Percentiles rank a stretch among this genome's conserved stretches.
phyloP scores from a whole-genome alignment of 2,797 vertebrate genomes.

The Coccyzus lansbergi region DNA sequence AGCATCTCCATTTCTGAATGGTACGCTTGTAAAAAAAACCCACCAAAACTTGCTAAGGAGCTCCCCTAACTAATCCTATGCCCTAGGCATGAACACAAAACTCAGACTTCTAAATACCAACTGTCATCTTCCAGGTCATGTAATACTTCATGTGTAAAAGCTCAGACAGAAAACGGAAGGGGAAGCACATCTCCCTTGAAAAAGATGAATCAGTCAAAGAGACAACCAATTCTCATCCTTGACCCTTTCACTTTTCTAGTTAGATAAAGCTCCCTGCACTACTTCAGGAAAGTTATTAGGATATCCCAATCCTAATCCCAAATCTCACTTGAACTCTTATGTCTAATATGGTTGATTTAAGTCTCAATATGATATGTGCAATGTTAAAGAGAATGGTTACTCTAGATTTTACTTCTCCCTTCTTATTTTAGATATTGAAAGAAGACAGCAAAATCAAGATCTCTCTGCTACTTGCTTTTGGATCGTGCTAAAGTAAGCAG shows the following conservation, averaged over 20 bases:
- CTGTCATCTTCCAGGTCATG: background rate
- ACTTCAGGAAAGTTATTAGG: background rate
- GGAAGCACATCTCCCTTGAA: background rate
- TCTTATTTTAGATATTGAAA: background rate
- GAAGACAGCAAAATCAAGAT: background rate
- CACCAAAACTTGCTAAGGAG: background rate
- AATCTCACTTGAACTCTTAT: accelerated
- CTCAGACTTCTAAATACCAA: background rate
- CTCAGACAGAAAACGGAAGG: background rate
- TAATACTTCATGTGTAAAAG: background rate
- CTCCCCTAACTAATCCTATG: background rate
- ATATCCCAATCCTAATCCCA: background rate
- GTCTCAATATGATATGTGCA: background rate
- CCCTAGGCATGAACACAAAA: background rate
- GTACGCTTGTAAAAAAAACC: background rate
- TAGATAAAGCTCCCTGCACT: background rate
- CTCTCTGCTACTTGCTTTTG: background rate
- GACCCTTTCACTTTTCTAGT: background rate
- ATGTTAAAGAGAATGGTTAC: background rate
- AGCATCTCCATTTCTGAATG: background rate
- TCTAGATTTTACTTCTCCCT: background rate
- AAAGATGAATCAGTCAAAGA: background rate
- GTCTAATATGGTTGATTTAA: background rate
- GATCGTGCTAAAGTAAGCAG: background rate
- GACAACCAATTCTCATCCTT: background rate